phyloP scores from a whole-genome alignment of 2,797 vertebrate species.

The Hippoglossus hippoglossus region DNA sequence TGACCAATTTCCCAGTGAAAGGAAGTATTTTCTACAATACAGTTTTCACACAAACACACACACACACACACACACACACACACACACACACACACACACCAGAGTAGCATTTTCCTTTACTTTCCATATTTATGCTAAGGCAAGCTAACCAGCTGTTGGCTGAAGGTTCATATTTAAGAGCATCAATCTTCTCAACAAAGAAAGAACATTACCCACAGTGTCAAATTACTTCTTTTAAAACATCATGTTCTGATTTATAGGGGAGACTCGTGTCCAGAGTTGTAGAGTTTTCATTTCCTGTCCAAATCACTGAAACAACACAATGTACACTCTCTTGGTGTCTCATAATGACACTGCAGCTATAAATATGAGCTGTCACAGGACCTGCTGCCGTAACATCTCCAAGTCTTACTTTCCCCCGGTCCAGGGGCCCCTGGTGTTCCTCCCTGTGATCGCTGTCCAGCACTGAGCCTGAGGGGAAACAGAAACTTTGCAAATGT shows the following conservation, averaged over 20 bases:
- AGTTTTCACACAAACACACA: background rate
- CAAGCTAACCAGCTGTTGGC: background rate
- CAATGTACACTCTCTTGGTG: constrained; percentile 6
- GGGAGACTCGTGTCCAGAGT: constrained; percentile 1
- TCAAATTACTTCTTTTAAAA: constrained; percentile 8
- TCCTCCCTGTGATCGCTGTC: constrained; percentile 49
- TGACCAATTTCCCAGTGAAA: too few species aligned
- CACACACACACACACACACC: too few species aligned
- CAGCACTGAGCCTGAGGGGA: constrained; percentile 48
- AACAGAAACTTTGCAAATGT: constrained; percentile 46
- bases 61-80: too few species aligned
- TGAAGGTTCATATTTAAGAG: constrained; percentile 13
- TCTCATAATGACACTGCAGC: constrained; percentile 1
- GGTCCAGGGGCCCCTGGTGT: constrained; percentile 21
- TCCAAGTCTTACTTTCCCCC: constrained; percentile 18
- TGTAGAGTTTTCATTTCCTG: constrained; percentile 3
- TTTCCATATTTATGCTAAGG: background rate
- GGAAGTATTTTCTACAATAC: too few species aligned
- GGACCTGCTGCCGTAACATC: constrained; percentile 24
- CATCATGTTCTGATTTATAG: constrained; percentile 16
- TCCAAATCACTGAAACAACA: constrained; percentile 18
- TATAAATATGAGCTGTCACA: constrained; percentile 27
- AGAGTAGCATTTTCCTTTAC: too few species aligned
- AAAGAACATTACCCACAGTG: constrained; percentile 5
- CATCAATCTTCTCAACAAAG: constrained; percentile 12